These are phyloP conservation scores for Saimiri boliviensis DNA, from an alignment of 2,113 vertebrate genomes.

Conservation along the genomic window DNA sequence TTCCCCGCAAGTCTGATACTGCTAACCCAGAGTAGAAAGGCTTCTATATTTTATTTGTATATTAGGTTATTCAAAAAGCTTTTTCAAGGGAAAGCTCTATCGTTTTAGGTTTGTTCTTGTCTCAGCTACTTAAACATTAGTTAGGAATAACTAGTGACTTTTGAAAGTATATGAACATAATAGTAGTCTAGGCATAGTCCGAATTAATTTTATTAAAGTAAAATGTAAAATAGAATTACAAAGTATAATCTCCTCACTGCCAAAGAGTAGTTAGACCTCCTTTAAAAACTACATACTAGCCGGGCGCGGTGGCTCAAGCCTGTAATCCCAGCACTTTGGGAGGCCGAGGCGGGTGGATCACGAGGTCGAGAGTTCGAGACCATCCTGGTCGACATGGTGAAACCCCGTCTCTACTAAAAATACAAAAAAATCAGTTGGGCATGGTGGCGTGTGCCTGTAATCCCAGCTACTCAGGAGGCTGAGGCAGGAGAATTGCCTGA, in stretches of 20 bases:
- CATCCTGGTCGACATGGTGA: too few relatives aligned
- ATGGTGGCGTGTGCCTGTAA: too few relatives aligned
- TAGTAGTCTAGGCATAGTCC: neutral
- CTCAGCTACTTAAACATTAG: neutral
- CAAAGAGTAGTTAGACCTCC: neutral
- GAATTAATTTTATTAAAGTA: neutral
- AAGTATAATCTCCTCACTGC: neutral
- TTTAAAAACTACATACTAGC: neutral
- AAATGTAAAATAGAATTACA: constrained; percentile 5
- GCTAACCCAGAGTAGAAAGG: neutral
- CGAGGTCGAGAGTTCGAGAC: too few relatives aligned
- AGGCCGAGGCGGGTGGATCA: too few relatives aligned
- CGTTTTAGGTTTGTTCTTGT: neutral
- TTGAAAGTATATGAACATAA: neutral
- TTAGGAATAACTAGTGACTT: neutral
- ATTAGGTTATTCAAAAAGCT: neutral
- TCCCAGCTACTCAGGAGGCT: too few relatives aligned
- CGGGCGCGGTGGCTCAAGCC: too few relatives aligned
- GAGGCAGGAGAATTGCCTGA: too few relatives aligned
- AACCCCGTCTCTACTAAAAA: too few relatives aligned
- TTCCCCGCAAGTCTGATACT: neutral
- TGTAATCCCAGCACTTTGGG: too few relatives aligned
- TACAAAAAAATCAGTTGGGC: too few relatives aligned
- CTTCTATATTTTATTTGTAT: constrained; percentile 1
- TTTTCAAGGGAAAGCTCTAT: neutral